Conservation (phyloP, 2,797 vertebrate genomes). For the Tapera naevia region DNA sequence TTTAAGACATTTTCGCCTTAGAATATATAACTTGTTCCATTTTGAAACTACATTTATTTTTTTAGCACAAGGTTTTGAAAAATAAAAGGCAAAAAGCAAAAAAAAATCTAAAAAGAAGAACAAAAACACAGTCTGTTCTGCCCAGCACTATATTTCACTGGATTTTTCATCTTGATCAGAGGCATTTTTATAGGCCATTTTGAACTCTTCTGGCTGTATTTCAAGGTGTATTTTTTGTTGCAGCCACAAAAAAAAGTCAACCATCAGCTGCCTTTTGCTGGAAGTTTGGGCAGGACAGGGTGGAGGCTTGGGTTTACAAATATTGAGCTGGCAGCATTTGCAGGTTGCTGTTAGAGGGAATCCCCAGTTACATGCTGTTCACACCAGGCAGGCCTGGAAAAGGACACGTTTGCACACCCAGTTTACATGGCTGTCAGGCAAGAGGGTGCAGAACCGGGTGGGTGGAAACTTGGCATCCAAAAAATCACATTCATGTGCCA, state of each 20-base stretch:
- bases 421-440: not conserved
- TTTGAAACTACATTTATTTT: not conserved
- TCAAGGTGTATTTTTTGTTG: not conserved
- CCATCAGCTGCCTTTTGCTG: not conserved
- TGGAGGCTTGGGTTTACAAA: not conserved
- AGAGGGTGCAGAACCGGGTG: not conserved
- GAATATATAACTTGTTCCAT: not conserved
- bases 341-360: not conserved
- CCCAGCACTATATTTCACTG: not conserved
- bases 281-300: not conserved
- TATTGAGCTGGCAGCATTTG: fast-evolving
- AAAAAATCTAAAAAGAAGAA: not conserved
- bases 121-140: not conserved
- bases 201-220: not conserved
- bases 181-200: not conserved
- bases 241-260: not conserved
- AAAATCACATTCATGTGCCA: not conserved
- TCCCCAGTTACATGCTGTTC: fast-evolving
- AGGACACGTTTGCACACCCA: not conserved
- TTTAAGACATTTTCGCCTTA: not conserved
- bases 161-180: not conserved
- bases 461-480: not conserved
- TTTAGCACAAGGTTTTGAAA: not conserved
- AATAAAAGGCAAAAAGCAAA: not conserved
- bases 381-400: not conserved